These are phyloP conservation scores for Aphelinus atriplicis DNA, from an alignment of 1,140 invertebrate species.

Conservation along the genomic window DNA sequence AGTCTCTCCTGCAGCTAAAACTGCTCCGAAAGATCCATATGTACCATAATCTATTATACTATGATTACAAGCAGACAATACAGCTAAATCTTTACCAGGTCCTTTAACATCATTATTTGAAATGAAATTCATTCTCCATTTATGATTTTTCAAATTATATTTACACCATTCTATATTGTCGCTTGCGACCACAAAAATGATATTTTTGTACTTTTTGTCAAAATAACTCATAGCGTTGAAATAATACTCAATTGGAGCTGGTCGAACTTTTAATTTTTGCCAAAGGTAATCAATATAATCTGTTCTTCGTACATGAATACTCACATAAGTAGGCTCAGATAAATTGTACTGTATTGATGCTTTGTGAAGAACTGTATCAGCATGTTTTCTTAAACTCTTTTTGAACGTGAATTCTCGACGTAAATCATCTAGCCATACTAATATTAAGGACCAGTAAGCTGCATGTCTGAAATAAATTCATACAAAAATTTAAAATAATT, in stretches of 20 bases:
- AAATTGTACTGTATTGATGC: constrained; percentile 55
- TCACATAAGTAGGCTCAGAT: constrained; percentile 64
- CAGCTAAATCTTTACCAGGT: constrained; percentile 72
- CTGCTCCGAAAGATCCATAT: constrained; percentile 76
- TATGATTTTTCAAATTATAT: constrained; percentile 61
- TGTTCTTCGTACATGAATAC: constrained; percentile 71
- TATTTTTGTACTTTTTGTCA: constrained; percentile 64
- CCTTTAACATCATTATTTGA: constrained; percentile 61
- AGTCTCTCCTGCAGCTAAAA: constrained; percentile 72
- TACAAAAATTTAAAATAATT: not conserved
- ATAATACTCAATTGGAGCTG: constrained; percentile 69
- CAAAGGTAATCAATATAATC: constrained; percentile 71
- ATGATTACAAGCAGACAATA: constrained; percentile 74
- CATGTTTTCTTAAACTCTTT: constrained; percentile 61
- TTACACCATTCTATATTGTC: constrained; percentile 73
- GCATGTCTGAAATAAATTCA: constrained; percentile 55
- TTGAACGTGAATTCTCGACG: constrained; percentile 69
- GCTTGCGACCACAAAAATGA: constrained; percentile 71
- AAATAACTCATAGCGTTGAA: constrained; percentile 70
- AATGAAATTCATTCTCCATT: constrained; percentile 65
- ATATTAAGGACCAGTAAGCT: constrained; percentile 68
- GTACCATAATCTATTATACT: constrained; percentile 77
- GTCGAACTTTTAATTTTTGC: constrained; percentile 62
- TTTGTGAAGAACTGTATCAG: constrained; percentile 60
- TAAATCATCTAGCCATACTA: constrained; percentile 69